Conservation (phyloP, 2,888 invertebrate species). For the Kryphioiulus occultus region DNA sequence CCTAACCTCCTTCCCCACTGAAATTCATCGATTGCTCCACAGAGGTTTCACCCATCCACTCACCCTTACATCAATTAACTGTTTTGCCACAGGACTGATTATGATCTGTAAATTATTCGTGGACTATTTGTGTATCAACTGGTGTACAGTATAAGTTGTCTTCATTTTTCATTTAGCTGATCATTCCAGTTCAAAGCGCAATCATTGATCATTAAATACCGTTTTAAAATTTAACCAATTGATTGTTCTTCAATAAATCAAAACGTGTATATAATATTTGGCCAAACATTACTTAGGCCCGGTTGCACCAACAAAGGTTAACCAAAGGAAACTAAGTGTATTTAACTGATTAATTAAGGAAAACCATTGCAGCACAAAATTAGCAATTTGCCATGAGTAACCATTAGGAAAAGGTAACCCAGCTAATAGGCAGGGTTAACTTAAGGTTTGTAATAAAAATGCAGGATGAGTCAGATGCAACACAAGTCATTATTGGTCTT, state of each 20-base stretch:
- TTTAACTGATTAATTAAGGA: no score
- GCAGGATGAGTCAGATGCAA: no score
- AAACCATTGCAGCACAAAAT: no score
- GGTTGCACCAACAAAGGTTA: no score
- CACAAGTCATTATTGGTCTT: no score
- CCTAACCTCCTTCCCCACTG: not conserved
- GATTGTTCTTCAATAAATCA: not conserved
- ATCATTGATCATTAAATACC: conserved; percentile 29
- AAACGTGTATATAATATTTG: no score
- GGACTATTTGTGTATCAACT: conserved; percentile 27
- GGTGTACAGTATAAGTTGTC: conserved; percentile 24
- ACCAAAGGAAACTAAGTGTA: no score
- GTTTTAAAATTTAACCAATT: not conserved
- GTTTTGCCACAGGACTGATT: not conserved
- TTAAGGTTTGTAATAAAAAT: no score
- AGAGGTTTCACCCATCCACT: not conserved
- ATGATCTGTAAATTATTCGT: conserved; percentile 38
- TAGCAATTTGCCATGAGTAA: no score
- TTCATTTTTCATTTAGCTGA: conserved; percentile 39
- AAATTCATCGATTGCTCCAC: not conserved
- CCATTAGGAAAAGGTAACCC: no score
- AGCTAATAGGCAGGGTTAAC: no score
- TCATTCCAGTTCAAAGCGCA: conserved; percentile 19
- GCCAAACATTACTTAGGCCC: no score
- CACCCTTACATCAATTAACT: not conserved